Conservation (phyloP, 35 echinoderm and acorn worm species). For the Stichopus chloronotus region DNA sequence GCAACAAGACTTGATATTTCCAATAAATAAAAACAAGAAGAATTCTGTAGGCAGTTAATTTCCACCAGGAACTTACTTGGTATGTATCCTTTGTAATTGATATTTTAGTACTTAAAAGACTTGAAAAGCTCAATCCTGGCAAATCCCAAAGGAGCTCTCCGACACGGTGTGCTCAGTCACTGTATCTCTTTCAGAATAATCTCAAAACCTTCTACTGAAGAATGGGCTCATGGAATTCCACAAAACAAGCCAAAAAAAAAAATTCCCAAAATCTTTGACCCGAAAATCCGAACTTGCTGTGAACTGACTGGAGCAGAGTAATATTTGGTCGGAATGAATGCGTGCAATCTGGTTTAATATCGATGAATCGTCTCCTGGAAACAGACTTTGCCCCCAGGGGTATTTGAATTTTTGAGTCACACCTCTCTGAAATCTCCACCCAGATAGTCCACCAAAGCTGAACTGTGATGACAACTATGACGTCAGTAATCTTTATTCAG, state of each 20-base stretch:
- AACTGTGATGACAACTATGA: not conserved
- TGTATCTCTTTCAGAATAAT: too few species aligned
- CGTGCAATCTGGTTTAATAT: not conserved
- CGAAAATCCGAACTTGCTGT: not conserved
- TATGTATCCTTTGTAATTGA: too few species aligned
- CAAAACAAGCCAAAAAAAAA: not conserved
- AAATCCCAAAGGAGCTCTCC: too few species aligned
- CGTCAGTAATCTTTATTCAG: not conserved
- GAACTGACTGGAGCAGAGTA: not conserved
- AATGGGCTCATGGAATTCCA: not conserved
- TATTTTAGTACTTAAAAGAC: too few species aligned
- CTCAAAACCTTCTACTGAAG: too few species aligned
- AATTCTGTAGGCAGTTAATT: too few species aligned
- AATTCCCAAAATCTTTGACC: not conserved
- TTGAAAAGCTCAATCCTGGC: too few species aligned
- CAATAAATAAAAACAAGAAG: too few species aligned
- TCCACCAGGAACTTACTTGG: too few species aligned
- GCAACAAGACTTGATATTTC: too few species aligned
- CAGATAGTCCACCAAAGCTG: not conserved
- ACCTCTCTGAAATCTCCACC: not conserved
- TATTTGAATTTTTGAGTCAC: conserved; percentile 20
- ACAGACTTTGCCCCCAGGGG: conserved; percentile 24
- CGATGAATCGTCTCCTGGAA: not conserved
- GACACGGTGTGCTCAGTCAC: too few species aligned
- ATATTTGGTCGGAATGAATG: not conserved